Evolutionary conservation across 2,888 invertebrate genomes (phyloP).

Genomic region (Drosophila mayaguana): DNA sequence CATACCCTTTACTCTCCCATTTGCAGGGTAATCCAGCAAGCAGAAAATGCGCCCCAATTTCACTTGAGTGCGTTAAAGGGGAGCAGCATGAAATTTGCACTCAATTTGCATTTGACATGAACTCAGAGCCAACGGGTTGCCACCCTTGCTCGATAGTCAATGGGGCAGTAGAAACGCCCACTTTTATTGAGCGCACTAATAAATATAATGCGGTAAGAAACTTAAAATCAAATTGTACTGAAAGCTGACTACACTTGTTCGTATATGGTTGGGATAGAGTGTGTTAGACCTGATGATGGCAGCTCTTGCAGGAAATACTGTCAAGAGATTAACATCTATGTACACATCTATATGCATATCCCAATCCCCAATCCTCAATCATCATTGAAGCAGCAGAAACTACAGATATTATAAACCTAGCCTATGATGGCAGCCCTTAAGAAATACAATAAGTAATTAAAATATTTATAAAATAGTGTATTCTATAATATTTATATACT

Average conservation of each 20-base stretch:
- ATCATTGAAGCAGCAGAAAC: no score
- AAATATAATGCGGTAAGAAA: no score
- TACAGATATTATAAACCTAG: no score
- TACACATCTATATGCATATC: no score
- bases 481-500: not conserved
- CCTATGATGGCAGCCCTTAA: no score
- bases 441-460: not conserved
- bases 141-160: not conserved
- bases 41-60: constrained; percentile 32
- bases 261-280: no score
- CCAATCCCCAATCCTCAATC: no score
- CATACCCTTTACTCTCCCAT: not conserved
- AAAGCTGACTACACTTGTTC: not conserved
- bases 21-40: constrained; percentile 28
- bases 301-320: no score
- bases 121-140: constrained; percentile 42
- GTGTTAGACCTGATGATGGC: no score
- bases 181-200: not conserved
- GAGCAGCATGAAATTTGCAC: constrained; percentile 46
- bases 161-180: not conserved
- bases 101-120: constrained; percentile 42
- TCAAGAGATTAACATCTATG: no score
- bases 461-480: not conserved
- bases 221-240: not conserved
- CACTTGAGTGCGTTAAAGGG: constrained; percentile 33